Evolutionary conservation across 2,113 vertebrate species (phyloP).

Genomic region (Prietella phreatophila): DNA sequence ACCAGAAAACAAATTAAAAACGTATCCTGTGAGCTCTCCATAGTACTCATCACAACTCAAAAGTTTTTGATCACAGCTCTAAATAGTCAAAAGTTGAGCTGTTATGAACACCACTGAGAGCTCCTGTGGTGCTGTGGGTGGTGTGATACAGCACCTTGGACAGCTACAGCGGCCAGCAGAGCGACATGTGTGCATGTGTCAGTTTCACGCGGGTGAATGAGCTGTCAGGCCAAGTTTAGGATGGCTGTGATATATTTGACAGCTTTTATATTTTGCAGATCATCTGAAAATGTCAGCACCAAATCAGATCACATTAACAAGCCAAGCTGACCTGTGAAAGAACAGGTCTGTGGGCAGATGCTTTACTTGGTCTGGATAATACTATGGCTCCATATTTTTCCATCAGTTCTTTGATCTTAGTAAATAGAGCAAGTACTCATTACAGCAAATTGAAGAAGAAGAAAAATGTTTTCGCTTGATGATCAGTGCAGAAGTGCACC

Average conservation of each 20-base stretch:
- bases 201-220: slow-evolving; percentile 31
- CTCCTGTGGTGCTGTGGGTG: slow-evolving; percentile 36
- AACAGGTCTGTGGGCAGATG: slow-evolving; percentile 15
- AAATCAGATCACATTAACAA: slow-evolving; percentile 18
- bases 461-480: not conserved
- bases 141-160: slow-evolving; percentile 56
- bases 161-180: slow-evolving; percentile 43
- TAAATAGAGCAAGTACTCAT: slow-evolving; percentile 24
- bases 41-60: not conserved
- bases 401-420: not conserved
- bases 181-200: slow-evolving; percentile 34
- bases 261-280: slow-evolving; percentile 19
- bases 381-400: not conserved
- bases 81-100: slow-evolving; percentile 10
- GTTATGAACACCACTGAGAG: slow-evolving; percentile 47
- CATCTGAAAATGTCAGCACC: slow-evolving; percentile 15
- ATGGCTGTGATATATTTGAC: slow-evolving; percentile 16
- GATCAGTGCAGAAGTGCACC: not conserved
- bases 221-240: slow-evolving; percentile 37
- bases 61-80: slow-evolving; percentile 20
- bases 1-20: slow-evolving; percentile 9
- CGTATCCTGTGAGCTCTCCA: not conserved
- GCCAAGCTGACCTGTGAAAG: slow-evolving; percentile 14
- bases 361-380: slow-evolving; percentile 10
- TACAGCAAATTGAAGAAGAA: not conserved